Conservation (phyloP, 2,888 invertebrate species). For the Tillus elongatus region DNA sequence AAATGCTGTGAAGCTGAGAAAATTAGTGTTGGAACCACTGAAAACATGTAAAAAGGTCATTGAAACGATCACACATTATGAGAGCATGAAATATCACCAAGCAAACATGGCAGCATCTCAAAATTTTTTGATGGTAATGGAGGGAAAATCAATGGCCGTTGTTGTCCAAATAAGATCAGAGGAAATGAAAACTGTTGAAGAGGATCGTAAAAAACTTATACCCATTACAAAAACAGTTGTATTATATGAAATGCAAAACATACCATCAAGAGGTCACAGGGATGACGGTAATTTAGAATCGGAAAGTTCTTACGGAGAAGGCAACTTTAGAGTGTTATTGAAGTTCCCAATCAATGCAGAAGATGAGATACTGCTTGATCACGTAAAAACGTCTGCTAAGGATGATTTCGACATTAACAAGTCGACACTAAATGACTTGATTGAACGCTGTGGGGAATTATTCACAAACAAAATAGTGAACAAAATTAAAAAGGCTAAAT, state of each 20-base stretch:
- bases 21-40: slow-evolving; percentile 4
- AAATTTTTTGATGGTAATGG: slow-evolving; percentile 7
- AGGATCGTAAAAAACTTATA: no score
- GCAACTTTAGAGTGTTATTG: slow-evolving; percentile 10
- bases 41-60: not conserved
- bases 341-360: slow-evolving; percentile 9
- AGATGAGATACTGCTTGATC: slow-evolving; percentile 8
- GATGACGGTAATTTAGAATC: no score
- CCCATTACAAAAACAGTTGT: no score
- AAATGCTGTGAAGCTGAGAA: slow-evolving; percentile 4
- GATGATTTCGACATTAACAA: slow-evolving; percentile 9
- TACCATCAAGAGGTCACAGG: no score
- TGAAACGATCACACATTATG: slow-evolving; percentile 5
- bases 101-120: slow-evolving; percentile 7
- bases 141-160: slow-evolving; percentile 6
- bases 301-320: no score
- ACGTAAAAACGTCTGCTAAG: slow-evolving; percentile 7
- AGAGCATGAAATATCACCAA: no score
- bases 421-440: slow-evolving; percentile 9
- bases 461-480: slow-evolving; percentile 8
- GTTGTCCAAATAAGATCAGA: slow-evolving; percentile 6
- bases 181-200: slow-evolving; percentile 7
- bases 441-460: slow-evolving; percentile 4
- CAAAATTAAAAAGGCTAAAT: no score
- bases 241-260: no score